Evolutionary conservation across 2,888 invertebrate species (phyloP).

Genomic region (Spisula solida): DNA sequence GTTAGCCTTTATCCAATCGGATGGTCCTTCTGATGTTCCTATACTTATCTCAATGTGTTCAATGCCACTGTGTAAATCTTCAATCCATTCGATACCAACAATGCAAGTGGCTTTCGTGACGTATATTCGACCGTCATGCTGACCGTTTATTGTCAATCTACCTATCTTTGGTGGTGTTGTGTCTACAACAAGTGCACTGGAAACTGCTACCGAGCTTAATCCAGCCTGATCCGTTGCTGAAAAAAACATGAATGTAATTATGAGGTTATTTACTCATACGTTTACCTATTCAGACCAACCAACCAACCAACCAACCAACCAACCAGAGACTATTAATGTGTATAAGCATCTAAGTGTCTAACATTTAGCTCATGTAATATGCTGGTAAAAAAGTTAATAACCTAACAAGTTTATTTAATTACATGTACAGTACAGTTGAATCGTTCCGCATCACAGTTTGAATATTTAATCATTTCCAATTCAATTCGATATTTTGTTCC

Average conservation of each 20-base stretch:
- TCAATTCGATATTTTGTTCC: too few species aligned
- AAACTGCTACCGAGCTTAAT: background rate
- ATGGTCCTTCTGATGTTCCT: slow-evolving; percentile 31
- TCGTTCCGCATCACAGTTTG: too few species aligned
- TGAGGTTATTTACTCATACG: too few species aligned
- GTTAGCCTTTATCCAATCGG: slow-evolving; percentile 17
- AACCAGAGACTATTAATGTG: too few species aligned
- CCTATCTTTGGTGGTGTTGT: slow-evolving; percentile 20
- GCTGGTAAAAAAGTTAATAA: too few species aligned
- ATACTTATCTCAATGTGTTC: slow-evolving; percentile 47
- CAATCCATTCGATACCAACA: slow-evolving; percentile 50
- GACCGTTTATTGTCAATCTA: background rate
- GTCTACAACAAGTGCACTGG: slow-evolving; percentile 32
- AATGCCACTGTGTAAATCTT: slow-evolving; percentile 66
- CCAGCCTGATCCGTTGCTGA: slow-evolving; percentile 45
- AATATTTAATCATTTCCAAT: too few species aligned
- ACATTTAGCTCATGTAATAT: too few species aligned
- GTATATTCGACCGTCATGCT: background rate
- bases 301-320: too few species aligned
- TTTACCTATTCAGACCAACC: too few species aligned
- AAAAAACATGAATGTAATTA: background rate
- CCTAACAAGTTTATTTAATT: too few species aligned
- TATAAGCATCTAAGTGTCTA: too few species aligned
- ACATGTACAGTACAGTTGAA: too few species aligned
- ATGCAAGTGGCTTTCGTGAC: background rate